A percentile compares a stretch with the other conserved stretches of the same genome.
Evolutionary conservation across 1,140 invertebrate species (phyloP).

Genomic region (Lordiphosa collinella): DNA sequence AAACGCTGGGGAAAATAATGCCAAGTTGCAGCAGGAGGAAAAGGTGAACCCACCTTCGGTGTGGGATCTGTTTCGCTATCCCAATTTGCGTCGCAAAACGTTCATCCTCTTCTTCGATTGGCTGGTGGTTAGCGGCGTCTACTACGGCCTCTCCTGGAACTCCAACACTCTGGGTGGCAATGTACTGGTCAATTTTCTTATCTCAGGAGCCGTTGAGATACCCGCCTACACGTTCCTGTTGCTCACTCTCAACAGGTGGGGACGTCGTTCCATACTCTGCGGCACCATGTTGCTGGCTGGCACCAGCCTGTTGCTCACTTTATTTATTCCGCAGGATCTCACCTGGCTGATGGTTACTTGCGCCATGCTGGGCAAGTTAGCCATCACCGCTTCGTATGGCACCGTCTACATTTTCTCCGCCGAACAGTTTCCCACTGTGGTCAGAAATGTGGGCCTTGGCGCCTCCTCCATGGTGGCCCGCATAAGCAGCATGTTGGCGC

Average conservation of each 20-base stretch:
- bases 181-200: conserved; percentile 87
- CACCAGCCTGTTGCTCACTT: conserved; percentile 82
- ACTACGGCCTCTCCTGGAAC: conserved; percentile 91
- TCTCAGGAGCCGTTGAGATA: conserved; percentile 88
- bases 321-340: conserved; percentile 82
- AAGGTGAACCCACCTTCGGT: conserved; percentile 80
- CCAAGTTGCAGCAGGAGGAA: conserved; percentile 21
- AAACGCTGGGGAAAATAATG: conserved; percentile 57
- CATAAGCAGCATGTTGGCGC: conserved; percentile 88
- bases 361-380: conserved; percentile 90
- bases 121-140: conserved; percentile 89
- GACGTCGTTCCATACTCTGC: conserved; percentile 85
- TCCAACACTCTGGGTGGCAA: conserved; percentile 87
- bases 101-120: conserved; percentile 89
- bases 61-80: conserved; percentile 86
- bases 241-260: conserved; percentile 87
- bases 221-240: conserved; percentile 87
- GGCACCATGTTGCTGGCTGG: conserved; percentile 86
- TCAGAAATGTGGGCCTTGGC: conserved; percentile 89
- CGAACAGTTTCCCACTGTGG: conserved; percentile 91
- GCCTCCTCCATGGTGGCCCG: conserved; percentile 88
- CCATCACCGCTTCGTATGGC: conserved; percentile 89
- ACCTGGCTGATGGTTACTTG: conserved; percentile 84
- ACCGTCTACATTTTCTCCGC: conserved; percentile 90
- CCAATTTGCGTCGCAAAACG: conserved; percentile 86